A percentile compares a stretch with the other conserved stretches of the same genome.
These are phyloP conservation scores for Mycalesis mineus DNA, from an alignment of 2,888 invertebrate species.

Conservation along the genomic window DNA sequence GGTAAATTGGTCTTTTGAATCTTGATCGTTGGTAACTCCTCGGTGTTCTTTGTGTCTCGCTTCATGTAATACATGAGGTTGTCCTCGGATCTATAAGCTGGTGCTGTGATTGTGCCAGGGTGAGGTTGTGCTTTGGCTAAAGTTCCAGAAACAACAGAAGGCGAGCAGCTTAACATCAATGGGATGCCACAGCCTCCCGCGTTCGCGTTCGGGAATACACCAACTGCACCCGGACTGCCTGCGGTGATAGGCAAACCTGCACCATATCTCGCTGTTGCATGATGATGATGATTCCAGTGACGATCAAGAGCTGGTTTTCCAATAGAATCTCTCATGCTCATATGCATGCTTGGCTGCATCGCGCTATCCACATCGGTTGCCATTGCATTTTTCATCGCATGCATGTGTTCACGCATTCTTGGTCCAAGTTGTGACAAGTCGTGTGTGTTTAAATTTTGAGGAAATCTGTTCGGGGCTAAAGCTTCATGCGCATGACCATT, in stretches of 20 bases:
- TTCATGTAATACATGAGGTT: slow-evolving; percentile 55
- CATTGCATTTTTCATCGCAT: slow-evolving; percentile 39
- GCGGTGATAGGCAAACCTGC: slow-evolving; percentile 32
- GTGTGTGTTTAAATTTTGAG: slow-evolving; percentile 11
- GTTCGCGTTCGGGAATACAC: slow-evolving; percentile 63
- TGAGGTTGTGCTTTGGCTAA: slow-evolving; percentile 51
- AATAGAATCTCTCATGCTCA: slow-evolving; percentile 45
- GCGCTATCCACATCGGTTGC: slow-evolving; percentile 41
- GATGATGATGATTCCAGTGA: slow-evolving; percentile 48
- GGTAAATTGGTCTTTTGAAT: slow-evolving; percentile 25
- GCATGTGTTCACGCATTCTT: slow-evolving; percentile 22
- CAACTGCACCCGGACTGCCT: slow-evolving; percentile 42
- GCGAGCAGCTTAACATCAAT: slow-evolving; percentile 64
- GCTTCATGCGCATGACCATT: slow-evolving; percentile 11
- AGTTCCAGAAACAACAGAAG: slow-evolving; percentile 59
- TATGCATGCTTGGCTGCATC: slow-evolving; percentile 38
- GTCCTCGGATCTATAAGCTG: slow-evolving; percentile 54
- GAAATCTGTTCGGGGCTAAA: slow-evolving; percentile 3
- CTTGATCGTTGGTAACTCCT: slow-evolving; percentile 28
- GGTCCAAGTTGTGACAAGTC: slow-evolving; percentile 11
- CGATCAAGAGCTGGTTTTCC: slow-evolving; percentile 37
- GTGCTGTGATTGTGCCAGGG: slow-evolving; percentile 38
- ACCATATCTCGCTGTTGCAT: slow-evolving; percentile 45
- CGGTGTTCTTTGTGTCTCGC: slow-evolving; percentile 48
- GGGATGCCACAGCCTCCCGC: slow-evolving; percentile 62